Base-by-base conservation (phyloP, 2,888 invertebrate genomes). In the Lumbricus terrestris region DNA sequence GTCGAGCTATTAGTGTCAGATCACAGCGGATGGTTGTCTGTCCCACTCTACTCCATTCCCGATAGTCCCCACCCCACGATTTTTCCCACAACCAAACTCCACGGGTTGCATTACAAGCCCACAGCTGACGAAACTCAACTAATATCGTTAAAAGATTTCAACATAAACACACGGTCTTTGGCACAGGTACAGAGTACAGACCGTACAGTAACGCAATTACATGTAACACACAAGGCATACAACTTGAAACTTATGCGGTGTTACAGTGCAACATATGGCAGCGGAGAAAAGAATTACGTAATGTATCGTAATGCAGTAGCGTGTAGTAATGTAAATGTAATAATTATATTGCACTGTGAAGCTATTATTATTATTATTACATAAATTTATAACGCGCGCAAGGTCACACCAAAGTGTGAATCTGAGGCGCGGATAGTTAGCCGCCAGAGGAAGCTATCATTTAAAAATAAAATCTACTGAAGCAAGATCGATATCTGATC, bases 1-100 rank as follows among this genome's bases (percentile, higher is more conserved):
- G 69, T n/a, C n/a, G n/a, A 69, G 69, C 69, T 69, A 69, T 69
- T 69, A 69, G 69, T 69, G 69, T 69, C 69, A 69, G 69, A 69
- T 69, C 69, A 69, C 69, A 69, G 69, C 29, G n/a, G 69, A 54
- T 54, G 69, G n/a, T 69, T 16, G 29, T 69, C n/a, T 69, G 18
- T n/a, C 69, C 13, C 69, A n/a, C 69, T n/a, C 69, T 1, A 69
- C 8, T 6, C 69, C 69, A 69, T n/a, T 69, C 16, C n/a, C 69
- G n/a, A 69, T 11, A 29, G 1, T 13, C n/a, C n/a, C 69, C 69
- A 69, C 69, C 69, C n/a, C 69, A 69, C 8, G 69, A n/a, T n/a
- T 11, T 69, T 69, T n/a, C 69, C 69, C 69, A n/a, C 8, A 5
- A 0, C 69, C 69, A 69, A 69, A 69, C 69, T 69, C 69, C 69